Evolutionary conservation across 2,888 invertebrate species (phyloP), one percentile per base, ranked within the genome.

Genomic region (Thecocarcelia acutangulata): DNA sequence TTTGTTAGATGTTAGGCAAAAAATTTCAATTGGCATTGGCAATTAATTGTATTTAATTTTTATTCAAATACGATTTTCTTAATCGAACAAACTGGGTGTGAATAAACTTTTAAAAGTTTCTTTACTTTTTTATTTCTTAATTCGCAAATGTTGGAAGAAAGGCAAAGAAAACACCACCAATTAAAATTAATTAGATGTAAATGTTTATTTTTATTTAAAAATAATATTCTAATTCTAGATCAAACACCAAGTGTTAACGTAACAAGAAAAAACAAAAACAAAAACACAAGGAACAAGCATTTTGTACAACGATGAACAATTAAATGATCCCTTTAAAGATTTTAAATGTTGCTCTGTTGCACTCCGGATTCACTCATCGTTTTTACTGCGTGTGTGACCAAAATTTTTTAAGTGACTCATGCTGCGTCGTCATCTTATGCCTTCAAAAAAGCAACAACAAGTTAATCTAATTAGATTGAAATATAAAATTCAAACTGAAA

Each of bases 391-490:
- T 82, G 81, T 69, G 74, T 78, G 79, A 70, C 54, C 68, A 58
- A 76, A 82, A 80, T 21, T 66, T 61, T 33, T 33, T 12, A 61
- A 61, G 83, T 80, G 80, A 83, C 83, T 80, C 83, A 83, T 83
- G 80, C 80, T 68, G 79, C 72, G 68, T 54, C 61, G 59, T 73
- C 80, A 64, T 61, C 72, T 61, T 82, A 78, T 82, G 82, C 78
- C 78, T 70, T 33, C 54, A 74, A 73, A 33, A 63, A 63, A 74
- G 64, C 78, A 78, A 74, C 78, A 78, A 74, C 74, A 82, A 75
- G 24, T 80, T 83, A 76, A 79, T 80, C 75, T 80, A 79, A 80
- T 79, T 83, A 83, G 75, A 80, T 69, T 75, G 37, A 76, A 70
- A 73, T 68, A 56, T 68, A 80, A 76, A 80, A 83, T 76, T 72